A percentile compares a stretch with the other conserved stretches of the same genome.
These are phyloP conservation scores for Apogon talboti DNA, from an alignment of 2,797 vertebrate species.

Conservation along the genomic window DNA sequence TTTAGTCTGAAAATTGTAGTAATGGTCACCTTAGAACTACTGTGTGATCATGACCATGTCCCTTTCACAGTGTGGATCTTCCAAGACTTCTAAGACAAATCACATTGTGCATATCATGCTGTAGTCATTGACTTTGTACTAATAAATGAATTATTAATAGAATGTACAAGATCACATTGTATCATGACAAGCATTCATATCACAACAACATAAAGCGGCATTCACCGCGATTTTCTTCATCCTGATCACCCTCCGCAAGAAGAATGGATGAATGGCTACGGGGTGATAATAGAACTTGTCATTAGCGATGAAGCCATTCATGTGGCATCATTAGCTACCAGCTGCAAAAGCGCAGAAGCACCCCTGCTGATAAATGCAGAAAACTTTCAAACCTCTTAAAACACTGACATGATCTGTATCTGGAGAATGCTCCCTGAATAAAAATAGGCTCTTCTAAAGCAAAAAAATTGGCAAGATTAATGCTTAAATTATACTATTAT, in stretches of 20 bases:
- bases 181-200: background rate
- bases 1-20: too few relatives aligned
- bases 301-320: constrained; percentile 40
- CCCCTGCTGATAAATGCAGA: constrained; percentile 24
- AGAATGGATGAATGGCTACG: constrained; percentile 13
- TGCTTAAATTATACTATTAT: constrained; percentile 17
- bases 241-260: background rate
- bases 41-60: too few relatives aligned
- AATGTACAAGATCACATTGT: background rate
- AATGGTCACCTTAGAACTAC: too few relatives aligned
- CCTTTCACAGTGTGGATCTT: too few relatives aligned
- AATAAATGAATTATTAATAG: background rate
- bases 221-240: constrained; percentile 7
- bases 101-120: too few relatives aligned
- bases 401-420: background rate
- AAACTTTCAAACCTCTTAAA: constrained; percentile 7
- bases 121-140: background rate
- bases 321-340: constrained; percentile 29
- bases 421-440: background rate
- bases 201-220: constrained; percentile 15
- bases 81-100: too few relatives aligned
- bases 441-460: constrained; percentile 9
- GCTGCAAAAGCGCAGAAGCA: constrained; percentile 30
- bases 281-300: constrained; percentile 36
- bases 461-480: constrained; percentile 19